A percentile compares a stretch with the other conserved stretches of the same genome.
Conservation (phyloP, 2,113 vertebrate genomes). For the Tychaedon coryphoeus region DNA sequence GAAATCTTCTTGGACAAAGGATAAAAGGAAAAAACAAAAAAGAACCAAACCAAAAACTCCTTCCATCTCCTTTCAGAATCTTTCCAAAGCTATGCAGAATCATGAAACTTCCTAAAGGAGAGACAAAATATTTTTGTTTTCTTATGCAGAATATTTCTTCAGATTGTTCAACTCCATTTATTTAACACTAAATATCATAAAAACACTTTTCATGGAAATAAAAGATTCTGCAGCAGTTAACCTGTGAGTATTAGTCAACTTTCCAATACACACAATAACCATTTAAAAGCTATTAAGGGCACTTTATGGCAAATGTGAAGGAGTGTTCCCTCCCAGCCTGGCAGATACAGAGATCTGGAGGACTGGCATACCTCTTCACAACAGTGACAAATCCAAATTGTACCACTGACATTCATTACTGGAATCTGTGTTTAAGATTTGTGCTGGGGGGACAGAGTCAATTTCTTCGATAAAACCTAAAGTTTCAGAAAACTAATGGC, state of each 20-base stretch:
- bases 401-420: not conserved
- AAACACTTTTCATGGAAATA: not conserved
- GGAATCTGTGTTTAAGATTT: not conserved
- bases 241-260: not conserved
- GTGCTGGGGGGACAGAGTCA: not conserved
- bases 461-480: not conserved
- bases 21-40: not conserved
- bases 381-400: not conserved
- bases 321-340: not conserved
- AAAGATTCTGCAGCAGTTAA: not conserved
- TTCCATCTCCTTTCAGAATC: not conserved
- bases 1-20: not conserved
- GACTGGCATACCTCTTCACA: not conserved
- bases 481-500: not conserved
- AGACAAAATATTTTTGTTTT: not conserved
- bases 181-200: not conserved
- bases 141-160: not conserved
- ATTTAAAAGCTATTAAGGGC: not conserved
- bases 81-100: not conserved
- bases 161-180: not conserved
- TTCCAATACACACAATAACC: not conserved
- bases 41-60: not conserved
- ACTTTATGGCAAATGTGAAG: not conserved
- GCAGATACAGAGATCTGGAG: not conserved
- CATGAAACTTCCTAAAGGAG: not conserved